Evolutionary conservation across 2,888 invertebrate species (phyloP), one percentile per base, ranked within the genome.

Genomic region (Macaria notata): DNA sequence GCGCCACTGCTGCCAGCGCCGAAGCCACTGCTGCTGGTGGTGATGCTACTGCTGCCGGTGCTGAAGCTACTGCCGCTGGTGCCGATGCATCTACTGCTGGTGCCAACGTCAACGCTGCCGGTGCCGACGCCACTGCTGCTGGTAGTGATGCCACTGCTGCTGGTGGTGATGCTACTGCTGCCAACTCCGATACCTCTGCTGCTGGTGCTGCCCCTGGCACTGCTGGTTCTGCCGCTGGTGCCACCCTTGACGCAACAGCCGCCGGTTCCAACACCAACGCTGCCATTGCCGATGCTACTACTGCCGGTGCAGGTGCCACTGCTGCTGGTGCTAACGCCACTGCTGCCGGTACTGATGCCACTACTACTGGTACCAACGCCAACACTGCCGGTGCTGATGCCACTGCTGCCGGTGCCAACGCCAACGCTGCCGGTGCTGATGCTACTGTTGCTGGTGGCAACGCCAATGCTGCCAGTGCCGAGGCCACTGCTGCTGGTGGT

Each of bases 391-490:
- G 44, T 41, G 46, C 49, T 9, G 47, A 53, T 33, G 41, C 33
- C 4, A 3, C 47, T 42, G 46, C 9, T 8, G 7, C 49, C 31
- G 54, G 52, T 41, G 7, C 31, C 9, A n/a, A 41, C 29, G 30
- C 3, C 4, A 5, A 30, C 42, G 30, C 29, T 29, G 39, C 4
- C n/a, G 47, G 19, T 48, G 47, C 3, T 3, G 4, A 33, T 45
- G 30, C 29, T 29, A 31, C 3, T 30, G 36, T 31, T 30, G 9
- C 7, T 36, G 9, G 36, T n/a, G 45, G 54, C 44, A 52, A 41
- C 45, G 54, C 53, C n/a, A 33, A 30, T 51, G 36, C 56, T 4
- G 54, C 41, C 29, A 47, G 51, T 19, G 50, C 30, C 49, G 31
- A 49, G 45, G 36, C 36, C 3, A 8, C 51, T 39, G 48, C 46